Evolutionary conservation across 30 jellyfish, hydroid and myxozoan species (phyloP).

Genomic region (Chrysaora quinquecirrha): DNA sequence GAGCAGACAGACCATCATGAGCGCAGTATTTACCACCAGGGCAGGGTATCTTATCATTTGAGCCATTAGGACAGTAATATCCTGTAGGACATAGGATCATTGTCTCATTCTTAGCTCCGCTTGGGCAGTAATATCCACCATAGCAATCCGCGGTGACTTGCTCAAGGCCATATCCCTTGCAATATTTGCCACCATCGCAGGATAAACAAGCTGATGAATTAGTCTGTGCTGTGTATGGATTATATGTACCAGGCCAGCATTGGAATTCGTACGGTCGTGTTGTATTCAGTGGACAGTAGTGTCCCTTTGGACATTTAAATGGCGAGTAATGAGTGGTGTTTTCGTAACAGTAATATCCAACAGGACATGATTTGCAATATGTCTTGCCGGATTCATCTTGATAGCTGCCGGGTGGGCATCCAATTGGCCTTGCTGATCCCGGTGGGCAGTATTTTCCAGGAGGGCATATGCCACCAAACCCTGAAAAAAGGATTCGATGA

Average conservation of each 20-base stretch:
- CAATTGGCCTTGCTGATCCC: slow-evolving; percentile 87
- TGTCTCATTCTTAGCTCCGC: slow-evolving; percentile 85
- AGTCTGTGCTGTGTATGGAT: slow-evolving; percentile 70
- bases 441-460: slow-evolving; percentile 90
- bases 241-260: slow-evolving; percentile 97
- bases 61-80: slow-evolving; percentile 90
- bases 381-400: slow-evolving; percentile 93
- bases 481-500: slow-evolving; percentile 14
- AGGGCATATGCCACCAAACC: slow-evolving; percentile 96
- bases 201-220: slow-evolving; percentile 81
- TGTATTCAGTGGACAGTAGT: slow-evolving; percentile 92
- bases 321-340: slow-evolving; percentile 68
- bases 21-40: slow-evolving; percentile 92
- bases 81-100: slow-evolving; percentile 84
- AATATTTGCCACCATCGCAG: slow-evolving; percentile 91
- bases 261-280: slow-evolving; percentile 81
- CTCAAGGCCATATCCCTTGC: slow-evolving; percentile 83
- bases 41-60: slow-evolving; percentile 74
- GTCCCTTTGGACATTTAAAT: slow-evolving; percentile 87
- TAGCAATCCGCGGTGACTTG: slow-evolving; percentile 74
- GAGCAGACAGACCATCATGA: slow-evolving; percentile 72
- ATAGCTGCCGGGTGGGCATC: slow-evolving; percentile 96
- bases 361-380: slow-evolving; percentile 87
- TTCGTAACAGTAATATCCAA: slow-evolving; percentile 90
- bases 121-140: slow-evolving; percentile 96